These are phyloP conservation scores for Allobates femoralis DNA, from an alignment of 2,797 vertebrate genomes.

Conservation along the genomic window DNA sequence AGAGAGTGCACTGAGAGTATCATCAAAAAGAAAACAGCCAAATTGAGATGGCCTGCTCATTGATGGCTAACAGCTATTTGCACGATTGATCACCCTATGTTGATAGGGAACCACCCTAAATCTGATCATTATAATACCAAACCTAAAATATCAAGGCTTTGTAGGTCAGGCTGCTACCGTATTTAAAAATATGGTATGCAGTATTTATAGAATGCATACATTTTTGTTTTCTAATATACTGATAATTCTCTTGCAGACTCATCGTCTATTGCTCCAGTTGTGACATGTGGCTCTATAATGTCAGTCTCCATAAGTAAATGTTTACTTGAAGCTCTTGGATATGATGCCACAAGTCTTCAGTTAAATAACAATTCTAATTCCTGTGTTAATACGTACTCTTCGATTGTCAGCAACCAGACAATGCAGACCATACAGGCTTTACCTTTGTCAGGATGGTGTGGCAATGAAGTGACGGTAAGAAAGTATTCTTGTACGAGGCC, in stretches of 20 bases:
- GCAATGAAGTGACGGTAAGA: slow-evolving; percentile 43
- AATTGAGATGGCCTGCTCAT: too few species aligned
- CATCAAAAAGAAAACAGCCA: too few species aligned
- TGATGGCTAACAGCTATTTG: too few species aligned
- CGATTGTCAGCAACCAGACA: neutral
- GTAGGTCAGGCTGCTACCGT: neutral
- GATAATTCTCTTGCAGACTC: neutral
- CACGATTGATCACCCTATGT: too few species aligned
- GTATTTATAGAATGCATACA: neutral
- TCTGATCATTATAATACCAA: neutral
- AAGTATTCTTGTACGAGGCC: neutral
- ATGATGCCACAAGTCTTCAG: slow-evolving; percentile 7
- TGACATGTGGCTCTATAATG: slow-evolving; percentile 39
- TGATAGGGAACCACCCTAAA: too few species aligned
- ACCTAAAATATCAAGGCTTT: neutral
- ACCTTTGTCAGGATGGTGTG: slow-evolving; percentile 42
- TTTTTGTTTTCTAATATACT: neutral
- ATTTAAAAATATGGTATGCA: neutral
- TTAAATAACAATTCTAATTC: slow-evolving; percentile 23
- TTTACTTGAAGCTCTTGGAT: slow-evolving; percentile 32
- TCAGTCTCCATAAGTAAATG: slow-evolving; percentile 37
- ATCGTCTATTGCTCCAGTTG: slow-evolving; percentile 24
- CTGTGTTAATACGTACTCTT: slow-evolving; percentile 8
- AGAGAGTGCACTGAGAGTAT: too few species aligned
- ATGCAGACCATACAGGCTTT: slow-evolving; percentile 19